Conservation (phyloP, 2,113 vertebrate genomes). For the Sceloporus tristichus region DNA sequence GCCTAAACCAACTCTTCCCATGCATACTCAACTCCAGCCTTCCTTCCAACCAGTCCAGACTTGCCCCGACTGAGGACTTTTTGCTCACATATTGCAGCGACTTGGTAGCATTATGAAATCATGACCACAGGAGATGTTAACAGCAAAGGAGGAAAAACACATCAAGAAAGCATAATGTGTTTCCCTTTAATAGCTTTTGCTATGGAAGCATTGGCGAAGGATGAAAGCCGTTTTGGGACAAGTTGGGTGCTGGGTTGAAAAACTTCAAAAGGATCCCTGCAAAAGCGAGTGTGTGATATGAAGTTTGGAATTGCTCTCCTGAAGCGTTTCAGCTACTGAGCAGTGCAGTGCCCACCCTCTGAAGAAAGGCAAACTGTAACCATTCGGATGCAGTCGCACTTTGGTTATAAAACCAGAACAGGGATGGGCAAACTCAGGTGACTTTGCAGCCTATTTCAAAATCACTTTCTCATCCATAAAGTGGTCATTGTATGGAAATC, state of each 20-base stretch:
- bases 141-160: constrained; percentile 46
- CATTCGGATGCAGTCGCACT: constrained; percentile 36
- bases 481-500: not conserved
- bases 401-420: not conserved
- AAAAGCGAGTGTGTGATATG: constrained; percentile 34
- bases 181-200: constrained; percentile 76
- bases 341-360: constrained; percentile 36
- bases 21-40: not conserved
- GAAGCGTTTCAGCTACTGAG: constrained; percentile 63
- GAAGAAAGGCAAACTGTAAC: not conserved
- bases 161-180: constrained; percentile 48
- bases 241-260: constrained; percentile 76
- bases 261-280: constrained; percentile 78
- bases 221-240: constrained; percentile 72
- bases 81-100: constrained; percentile 55
- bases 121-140: constrained; percentile 56
- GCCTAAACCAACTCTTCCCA: constrained; percentile 54
- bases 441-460: not conserved
- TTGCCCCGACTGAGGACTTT: constrained; percentile 50
- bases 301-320: constrained; percentile 68
- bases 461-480: not conserved
- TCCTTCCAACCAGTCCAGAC: constrained; percentile 44
- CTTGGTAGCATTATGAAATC: constrained; percentile 63
- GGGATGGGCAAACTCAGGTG: not conserved
- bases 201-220: constrained; percentile 77